Base-by-base conservation (phyloP, 2,797 vertebrate species). In the Sebastiscus tertius region DNA sequence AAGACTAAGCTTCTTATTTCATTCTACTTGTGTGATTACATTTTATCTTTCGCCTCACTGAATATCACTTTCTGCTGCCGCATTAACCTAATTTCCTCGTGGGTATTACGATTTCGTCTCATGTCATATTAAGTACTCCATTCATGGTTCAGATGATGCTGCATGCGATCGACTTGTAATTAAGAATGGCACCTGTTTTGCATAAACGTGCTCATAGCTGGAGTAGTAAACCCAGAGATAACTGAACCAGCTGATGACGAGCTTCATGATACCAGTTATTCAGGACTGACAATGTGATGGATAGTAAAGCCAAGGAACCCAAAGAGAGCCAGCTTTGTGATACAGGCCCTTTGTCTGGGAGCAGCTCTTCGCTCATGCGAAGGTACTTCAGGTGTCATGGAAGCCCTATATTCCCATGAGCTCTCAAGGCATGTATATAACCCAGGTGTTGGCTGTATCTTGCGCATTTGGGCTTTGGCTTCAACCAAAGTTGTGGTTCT, bases 151-250 rank as follows among this genome's bases (percentile, higher is more conserved):
- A 71, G 55, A 63, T 72, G 39, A 31, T 62, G 12, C 27, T 65
- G 24, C 55, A 54, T 62, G 46, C 36, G 31, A 63, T 75, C 33
- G 26, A 31, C 67, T 75, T 69, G 24, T 69, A 77, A 69, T 81
- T 67, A 73, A 24, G 16, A 80, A 73, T 0, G 2, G 7, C 24
- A 27, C 33, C 29, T 11, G n/a, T 36, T 46, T 46, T 11, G 49
- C 34, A 20, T 46, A 20, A 26, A 13, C 5, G 3, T 8, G 33
- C 55, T 72, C 36, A 3, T 8, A 22, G 46, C 9, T 33, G 46
- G 46, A 67, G 20, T 6, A n/a, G 27, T n/a, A 66, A 52, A 27
- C 22, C n/a, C 22, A 27, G 55, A 49, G 16, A 42, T 31, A 54
- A 36, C 16, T 5, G 31, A 49, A 26, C 31, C 42, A 20, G 29